phyloP scores from a whole-genome alignment of 2,797 vertebrate genomes.

The Danio jaintianensis region DNA sequence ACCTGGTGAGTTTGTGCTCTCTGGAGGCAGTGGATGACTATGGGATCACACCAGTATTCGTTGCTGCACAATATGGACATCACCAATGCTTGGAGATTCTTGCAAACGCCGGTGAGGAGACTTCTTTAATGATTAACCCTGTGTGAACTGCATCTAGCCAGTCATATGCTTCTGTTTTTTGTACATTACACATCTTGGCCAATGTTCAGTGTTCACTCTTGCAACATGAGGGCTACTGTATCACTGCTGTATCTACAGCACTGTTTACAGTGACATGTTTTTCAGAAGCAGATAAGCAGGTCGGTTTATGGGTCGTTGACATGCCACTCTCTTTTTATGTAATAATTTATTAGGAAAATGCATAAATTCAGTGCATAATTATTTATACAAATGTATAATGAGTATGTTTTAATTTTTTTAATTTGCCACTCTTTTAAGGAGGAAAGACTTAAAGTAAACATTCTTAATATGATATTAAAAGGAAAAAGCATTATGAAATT shows the following conservation, averaged over 20 bases:
- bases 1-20: slow-evolving; percentile 72
- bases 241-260: not conserved
- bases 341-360: not conserved
- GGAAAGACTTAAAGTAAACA: not conserved
- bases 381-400: not conserved
- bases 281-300: slow-evolving; percentile 8
- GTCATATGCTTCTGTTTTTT: not conserved
- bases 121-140: slow-evolving; percentile 41
- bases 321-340: not conserved
- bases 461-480: no score
- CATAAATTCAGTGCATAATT: not conserved
- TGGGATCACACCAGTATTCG: slow-evolving; percentile 84
- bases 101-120: slow-evolving; percentile 71
- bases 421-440: not conserved
- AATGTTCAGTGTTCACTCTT: slow-evolving; percentile 32
- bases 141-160: slow-evolving; percentile 9
- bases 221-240: not conserved
- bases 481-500: no score
- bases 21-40: slow-evolving; percentile 84
- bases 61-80: slow-evolving; percentile 88
- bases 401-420: not conserved
- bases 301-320: not conserved
- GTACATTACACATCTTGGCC: slow-evolving; percentile 19
- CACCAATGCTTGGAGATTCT: slow-evolving; percentile 78
- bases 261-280: not conserved